Evolutionary conservation across 2,113 vertebrate genomes (phyloP).

Genomic region (Elaphurus davidianus): DNA sequence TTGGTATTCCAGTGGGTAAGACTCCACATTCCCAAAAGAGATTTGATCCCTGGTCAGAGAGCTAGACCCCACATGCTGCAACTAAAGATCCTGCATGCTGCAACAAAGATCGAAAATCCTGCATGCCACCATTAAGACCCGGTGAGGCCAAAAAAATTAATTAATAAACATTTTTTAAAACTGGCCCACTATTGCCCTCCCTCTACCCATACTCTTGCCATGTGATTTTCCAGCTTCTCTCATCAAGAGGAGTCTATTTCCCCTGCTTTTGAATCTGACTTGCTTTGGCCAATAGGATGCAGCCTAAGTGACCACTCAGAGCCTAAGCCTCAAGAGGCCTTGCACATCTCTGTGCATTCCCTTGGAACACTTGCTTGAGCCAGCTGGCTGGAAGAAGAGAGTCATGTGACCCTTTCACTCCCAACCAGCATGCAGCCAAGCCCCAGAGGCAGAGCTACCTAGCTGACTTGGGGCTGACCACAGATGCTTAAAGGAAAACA

Average conservation of each 20-base stretch:
- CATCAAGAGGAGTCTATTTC: neutral
- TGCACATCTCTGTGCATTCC: neutral
- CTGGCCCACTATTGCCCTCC: neutral
- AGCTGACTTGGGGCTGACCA: neutral
- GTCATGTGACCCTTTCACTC: neutral
- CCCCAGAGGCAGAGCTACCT: neutral
- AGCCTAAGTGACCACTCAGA: neutral
- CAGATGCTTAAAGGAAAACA: neutral
- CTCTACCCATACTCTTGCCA: neutral
- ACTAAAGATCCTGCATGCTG: neutral
- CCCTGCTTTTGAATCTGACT: neutral
- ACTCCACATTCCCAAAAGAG: neutral
- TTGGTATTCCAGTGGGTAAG: neutral
- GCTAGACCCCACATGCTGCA: neutral
- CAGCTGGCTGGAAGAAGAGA: neutral
- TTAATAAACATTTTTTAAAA: neutral
- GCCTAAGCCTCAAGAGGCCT: neutral
- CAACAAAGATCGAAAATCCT: neutral
- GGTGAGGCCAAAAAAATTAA: fast-evolving
- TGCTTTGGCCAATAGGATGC: neutral
- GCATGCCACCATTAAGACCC: neutral
- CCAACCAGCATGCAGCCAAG: neutral
- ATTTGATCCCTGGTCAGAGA: neutral
- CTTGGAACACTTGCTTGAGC: neutral
- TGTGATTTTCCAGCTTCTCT: neutral